Base-by-base conservation (phyloP, 2,113 vertebrate species). In the Halcyon senegalensis region DNA sequence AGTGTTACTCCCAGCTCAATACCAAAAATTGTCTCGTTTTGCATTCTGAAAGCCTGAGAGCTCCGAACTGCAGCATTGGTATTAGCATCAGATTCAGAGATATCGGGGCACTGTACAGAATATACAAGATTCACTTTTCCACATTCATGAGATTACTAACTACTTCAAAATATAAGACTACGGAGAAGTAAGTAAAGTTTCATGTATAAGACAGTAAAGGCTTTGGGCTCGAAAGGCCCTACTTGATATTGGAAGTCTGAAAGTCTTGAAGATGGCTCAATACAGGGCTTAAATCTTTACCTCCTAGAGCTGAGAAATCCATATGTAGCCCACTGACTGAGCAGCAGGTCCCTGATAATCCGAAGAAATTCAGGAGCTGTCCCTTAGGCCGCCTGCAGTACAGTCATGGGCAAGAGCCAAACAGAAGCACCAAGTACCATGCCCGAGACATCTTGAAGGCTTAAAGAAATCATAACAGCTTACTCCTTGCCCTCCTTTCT, bases 341-440 rank as follows among this genome's bases (percentile, higher is more conserved):
- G 66, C n/a, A 90, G 41, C 87, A 74, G 43, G 27, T 84, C 82
- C 28, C 28, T 78, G 76, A 64, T 67, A 68, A 56, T 43, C 62
- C 51, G 25, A 84, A 67, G 44, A 92, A 88, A 91, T 81, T 82
- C 63, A 70, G 53, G 58, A 94, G 51, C 89, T 63, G 56, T 95
- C 86, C 75, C 79, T 90, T 76, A 84, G 92, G 86, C 80, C 43
- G 84, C 88, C 62, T 78, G 11, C 66, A 72, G 73, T 35, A n/a
- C 58, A 86, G 31, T 87, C 73, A 73, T 3, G 0, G 79, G 84
- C 77, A 84, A 64, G 39, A 90, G 68, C 35, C 86, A 55, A 46
- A 73, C 67, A 77, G 87, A 60, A 87, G 90, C 83, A 87, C 72
- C 84, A 67, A 89, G 59, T 21, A 41, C 89, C 25, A 19, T 72